Base-by-base conservation (phyloP, 2,113 vertebrate species). In the Polypterus senegalus region DNA sequence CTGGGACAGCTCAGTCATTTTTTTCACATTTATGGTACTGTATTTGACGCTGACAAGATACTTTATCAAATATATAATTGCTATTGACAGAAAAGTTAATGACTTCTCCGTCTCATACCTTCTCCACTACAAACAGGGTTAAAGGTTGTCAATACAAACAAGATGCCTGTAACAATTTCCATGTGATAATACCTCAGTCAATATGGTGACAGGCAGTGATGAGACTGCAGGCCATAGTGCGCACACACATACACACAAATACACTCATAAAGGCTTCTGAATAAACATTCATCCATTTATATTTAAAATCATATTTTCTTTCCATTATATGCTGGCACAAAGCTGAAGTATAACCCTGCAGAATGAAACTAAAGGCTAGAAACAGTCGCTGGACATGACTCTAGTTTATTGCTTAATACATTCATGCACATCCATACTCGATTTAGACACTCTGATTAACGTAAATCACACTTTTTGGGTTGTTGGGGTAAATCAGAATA, bases 11-110 rank as follows among this genome's bases (percentile, higher is more conserved):
- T 57, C 4, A 45, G 10, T 57, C 56, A 57, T 44, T 57, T 45
- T 27, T 57, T 11, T 57, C 56, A 57, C 56, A 57, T 57, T 57
- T 57, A 57, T 57, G 56, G 27, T 9, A 57, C 5, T 57, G 27
- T 27, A 57, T 7, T 57, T 27, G 56, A 7, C 56, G 46, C 27
- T 57, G 56, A 57, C 56, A 57, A 45, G 46, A 9, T 45, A 57
- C 27, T 57, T 43, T 57, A 57, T 57, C 56, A 57, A 57, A 57
- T 11, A 45, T 4, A 57, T 57, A 57, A 57, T 57, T 57, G 56
- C 9, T 27, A 57, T 57, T 57, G 56, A 44, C 56, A 57, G 27
- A 27, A 57, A 57, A 3, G 56, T 57, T 57, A 57, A 57, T 57
- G 27, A 57, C 27, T 44, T 9, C 27, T 57, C 27, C 9, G 27